Percentiles rank a stretch among this genome's conserved stretches.
phyloP scores from a whole-genome alignment of 2,888 invertebrate genomes.

The Xylophagus ater region DNA sequence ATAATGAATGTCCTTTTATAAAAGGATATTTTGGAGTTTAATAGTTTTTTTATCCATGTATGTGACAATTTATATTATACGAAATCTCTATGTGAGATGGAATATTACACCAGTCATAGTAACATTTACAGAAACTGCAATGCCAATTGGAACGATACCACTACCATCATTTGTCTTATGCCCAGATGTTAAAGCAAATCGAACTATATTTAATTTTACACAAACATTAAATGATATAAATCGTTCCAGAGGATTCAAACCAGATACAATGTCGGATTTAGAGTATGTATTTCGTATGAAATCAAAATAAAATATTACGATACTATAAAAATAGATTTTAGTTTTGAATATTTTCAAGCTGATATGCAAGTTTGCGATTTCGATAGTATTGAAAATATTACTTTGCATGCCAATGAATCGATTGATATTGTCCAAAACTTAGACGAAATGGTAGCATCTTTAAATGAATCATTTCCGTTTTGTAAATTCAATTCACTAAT shows the following conservation, averaged over 20 bases:
- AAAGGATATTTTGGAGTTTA: constrained; percentile 40
- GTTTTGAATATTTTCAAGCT: neutral
- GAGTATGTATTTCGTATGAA: too few relatives aligned
- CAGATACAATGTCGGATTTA: too few relatives aligned
- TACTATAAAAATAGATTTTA: neutral
- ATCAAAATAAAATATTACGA: too few relatives aligned
- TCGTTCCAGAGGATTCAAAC: too few relatives aligned
- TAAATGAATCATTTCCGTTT: constrained; percentile 41
- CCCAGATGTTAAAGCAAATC: neutral
- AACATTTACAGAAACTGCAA: constrained; percentile 48
- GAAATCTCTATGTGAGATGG: constrained; percentile 51
- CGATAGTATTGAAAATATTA: neutral
- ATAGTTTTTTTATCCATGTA: constrained; percentile 44
- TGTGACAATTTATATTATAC: constrained; percentile 43
- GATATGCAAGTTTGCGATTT: neutral
- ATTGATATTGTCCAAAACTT: neutral
- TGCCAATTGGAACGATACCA: neutral
- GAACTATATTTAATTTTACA: neutral
- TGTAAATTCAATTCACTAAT: constrained; percentile 40
- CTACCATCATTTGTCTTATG: neutral
- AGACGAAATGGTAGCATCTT: constrained; percentile 38
- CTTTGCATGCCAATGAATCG: neutral
- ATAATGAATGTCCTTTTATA: neutral
- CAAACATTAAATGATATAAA: too few relatives aligned
- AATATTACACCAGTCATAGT: constrained; percentile 51